A percentile compares a stretch with the other conserved stretches of the same genome.
These are phyloP conservation scores for Lasioglossum figueresi DNA, from an alignment of 2,888 invertebrate species.

Conservation along the genomic window DNA sequence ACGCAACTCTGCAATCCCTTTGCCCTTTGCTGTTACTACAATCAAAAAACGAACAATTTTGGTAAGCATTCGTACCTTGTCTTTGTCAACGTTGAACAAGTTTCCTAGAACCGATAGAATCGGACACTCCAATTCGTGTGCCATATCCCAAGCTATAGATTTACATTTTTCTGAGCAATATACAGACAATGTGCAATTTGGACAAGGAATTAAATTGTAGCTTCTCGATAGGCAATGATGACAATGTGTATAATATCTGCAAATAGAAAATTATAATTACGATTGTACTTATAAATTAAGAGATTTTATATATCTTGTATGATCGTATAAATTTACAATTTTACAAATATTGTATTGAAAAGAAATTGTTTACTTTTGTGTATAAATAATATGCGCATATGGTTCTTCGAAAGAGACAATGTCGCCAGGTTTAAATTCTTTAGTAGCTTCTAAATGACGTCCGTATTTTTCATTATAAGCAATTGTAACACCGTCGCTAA, in stretches of 20 bases:
- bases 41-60: slow-evolving; percentile 81
- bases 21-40: slow-evolving; percentile 77
- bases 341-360: neutral
- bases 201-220: slow-evolving; percentile 80
- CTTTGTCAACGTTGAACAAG: slow-evolving; percentile 78
- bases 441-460: slow-evolving; percentile 79
- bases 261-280: slow-evolving; percentile 26
- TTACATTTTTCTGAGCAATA: slow-evolving; percentile 81
- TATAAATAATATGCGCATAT: slow-evolving; percentile 78
- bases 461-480: slow-evolving; percentile 78
- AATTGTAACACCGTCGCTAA: slow-evolving; percentile 77
- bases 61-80: slow-evolving; percentile 80
- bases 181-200: slow-evolving; percentile 78
- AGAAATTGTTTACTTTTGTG: slow-evolving; percentile 75
- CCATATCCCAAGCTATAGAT: slow-evolving; percentile 75
- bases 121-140: slow-evolving; percentile 78
- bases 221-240: slow-evolving; percentile 79
- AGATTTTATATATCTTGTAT: neutral
- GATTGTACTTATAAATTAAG: neutral
- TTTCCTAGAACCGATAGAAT: slow-evolving; percentile 76
- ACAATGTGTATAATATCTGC: slow-evolving; percentile 82
- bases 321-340: neutral
- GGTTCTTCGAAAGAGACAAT: slow-evolving; percentile 80
- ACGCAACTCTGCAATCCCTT: slow-evolving; percentile 74
- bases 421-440: slow-evolving; percentile 80